A percentile compares a stretch with the other conserved stretches of the same genome.
Conservation (phyloP, 1,140 invertebrate genomes). For the Aphelinus certus region DNA sequence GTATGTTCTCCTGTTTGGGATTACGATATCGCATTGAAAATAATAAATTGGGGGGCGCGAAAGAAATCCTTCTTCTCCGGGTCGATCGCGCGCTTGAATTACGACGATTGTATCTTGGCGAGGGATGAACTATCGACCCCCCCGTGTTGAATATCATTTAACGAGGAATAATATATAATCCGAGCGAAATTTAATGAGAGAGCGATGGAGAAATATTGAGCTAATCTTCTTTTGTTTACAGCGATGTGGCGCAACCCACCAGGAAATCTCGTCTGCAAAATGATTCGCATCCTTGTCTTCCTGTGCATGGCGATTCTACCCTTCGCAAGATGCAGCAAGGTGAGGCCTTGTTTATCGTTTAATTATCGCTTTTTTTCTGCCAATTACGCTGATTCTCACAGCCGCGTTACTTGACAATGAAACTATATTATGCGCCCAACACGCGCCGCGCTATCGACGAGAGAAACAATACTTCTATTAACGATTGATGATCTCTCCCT, state of each 20-base stretch:
- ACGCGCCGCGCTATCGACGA: too few relatives aligned
- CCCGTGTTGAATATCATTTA: too few relatives aligned
- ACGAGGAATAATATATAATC: background rate
- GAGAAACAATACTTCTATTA: too few relatives aligned
- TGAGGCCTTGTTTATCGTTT: conserved; percentile 45
- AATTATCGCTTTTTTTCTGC: too few relatives aligned
- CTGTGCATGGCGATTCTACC: conserved; percentile 63
- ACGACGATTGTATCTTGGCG: background rate
- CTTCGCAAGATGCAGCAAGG: conserved; percentile 64
- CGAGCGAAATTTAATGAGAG: background rate
- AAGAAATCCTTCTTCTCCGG: too few relatives aligned
- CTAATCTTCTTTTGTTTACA: conserved; percentile 50
- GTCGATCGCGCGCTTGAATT: background rate
- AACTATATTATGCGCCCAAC: background rate
- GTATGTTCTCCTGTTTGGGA: too few relatives aligned
- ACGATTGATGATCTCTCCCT: too few relatives aligned
- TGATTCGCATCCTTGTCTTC: conserved; percentile 64
- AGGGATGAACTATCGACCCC: background rate
- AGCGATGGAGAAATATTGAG: background rate
- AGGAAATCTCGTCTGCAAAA: conserved; percentile 64
- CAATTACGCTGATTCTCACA: too few relatives aligned
- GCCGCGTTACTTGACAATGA: background rate
- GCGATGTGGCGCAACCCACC: conserved; percentile 64
- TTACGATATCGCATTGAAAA: too few relatives aligned
- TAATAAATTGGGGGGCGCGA: too few relatives aligned